Base-by-base conservation (phyloP, 2,797 vertebrate species). In the Xiphorhynchus erythropygius region DNA sequence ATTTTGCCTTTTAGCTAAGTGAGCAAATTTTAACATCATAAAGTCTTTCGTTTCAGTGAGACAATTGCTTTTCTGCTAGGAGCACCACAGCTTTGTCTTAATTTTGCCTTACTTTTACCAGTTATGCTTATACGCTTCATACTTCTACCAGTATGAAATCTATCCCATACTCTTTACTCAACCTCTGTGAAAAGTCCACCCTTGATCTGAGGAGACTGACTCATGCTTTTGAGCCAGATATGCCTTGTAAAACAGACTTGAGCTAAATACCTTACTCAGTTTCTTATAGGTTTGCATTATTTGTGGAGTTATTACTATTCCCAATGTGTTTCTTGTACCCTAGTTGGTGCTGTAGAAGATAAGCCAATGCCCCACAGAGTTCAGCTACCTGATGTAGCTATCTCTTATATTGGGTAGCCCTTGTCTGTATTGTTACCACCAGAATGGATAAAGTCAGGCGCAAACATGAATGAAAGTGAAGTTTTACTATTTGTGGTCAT, bases 291-390 rank as follows among this genome's bases (percentile, higher is more conserved):
- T 67, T 47, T 39, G 8, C 28, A 22, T 27, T 84, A 53, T 67
- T 25, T 70, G 23, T 76, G 35, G 27, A 73, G 35, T 24, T 64
- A 15, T 55, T 37, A 24, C 5, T 33, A 19, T 32, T 73, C 28
- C 25, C 32, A 39, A 22, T 3, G 1, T 42, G 22, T 69, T 64
- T 81, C 12, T 24, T 0, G 0, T 68, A 50, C 2, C 2, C 4
- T 46, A 2, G 11, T 50, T 62, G 10, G 2, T 55, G 16, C 17
- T 65, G 18, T n/a, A 62, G 41, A 74, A 82, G 28, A 23, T 7
- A 65, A 81, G 6, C 2, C 37, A 60, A 21, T n/a, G 7, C 3
- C 9, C 17, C 15, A 44, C 5, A 42, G 27, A 59, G 6, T 42
- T 69, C 33, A 68, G 17, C 9, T 67, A 12, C 16, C 27, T 77